A percentile compares a stretch with the other conserved stretches of the same genome.
Evolutionary conservation across 1,140 invertebrate species (phyloP).

Genomic region (Arctopsyche grandis): DNA sequence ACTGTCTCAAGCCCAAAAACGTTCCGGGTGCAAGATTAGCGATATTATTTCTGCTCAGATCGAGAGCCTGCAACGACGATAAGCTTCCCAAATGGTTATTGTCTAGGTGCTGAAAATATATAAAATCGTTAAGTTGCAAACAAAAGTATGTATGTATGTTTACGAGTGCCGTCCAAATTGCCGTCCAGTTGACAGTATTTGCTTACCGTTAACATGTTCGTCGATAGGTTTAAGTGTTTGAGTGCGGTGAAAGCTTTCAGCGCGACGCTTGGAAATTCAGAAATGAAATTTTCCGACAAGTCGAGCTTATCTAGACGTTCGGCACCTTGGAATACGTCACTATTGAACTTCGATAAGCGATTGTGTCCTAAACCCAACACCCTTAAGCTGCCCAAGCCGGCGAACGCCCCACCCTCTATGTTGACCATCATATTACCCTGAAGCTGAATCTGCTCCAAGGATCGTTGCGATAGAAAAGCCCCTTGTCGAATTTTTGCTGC

Average conservation of each 20-base stretch:
- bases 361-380: constrained; percentile 80
- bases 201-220: constrained; percentile 83
- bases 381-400: constrained; percentile 72
- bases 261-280: constrained; percentile 80
- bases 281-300: constrained; percentile 86
- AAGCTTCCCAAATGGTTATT: constrained; percentile 74
- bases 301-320: constrained; percentile 80
- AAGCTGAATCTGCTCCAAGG: constrained; percentile 78
- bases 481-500: constrained; percentile 72
- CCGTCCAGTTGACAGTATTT: background rate
- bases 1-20: constrained; percentile 75
- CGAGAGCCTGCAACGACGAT: constrained; percentile 76
- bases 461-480: constrained; percentile 73
- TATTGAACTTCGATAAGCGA: constrained; percentile 79
- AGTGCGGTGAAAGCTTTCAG: constrained; percentile 75
- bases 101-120: constrained; percentile 68
- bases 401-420: constrained; percentile 80
- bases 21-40: constrained; percentile 81
- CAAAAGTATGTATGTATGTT: background rate
- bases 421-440: constrained; percentile 78
- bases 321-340: constrained; percentile 82
- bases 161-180: background rate
- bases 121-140: constrained; percentile 12
- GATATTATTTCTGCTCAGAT: constrained; percentile 86
- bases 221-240: constrained; percentile 80